Base-by-base conservation (phyloP, 2,113 vertebrate species). In the Eulemur rufifrons region DNA sequence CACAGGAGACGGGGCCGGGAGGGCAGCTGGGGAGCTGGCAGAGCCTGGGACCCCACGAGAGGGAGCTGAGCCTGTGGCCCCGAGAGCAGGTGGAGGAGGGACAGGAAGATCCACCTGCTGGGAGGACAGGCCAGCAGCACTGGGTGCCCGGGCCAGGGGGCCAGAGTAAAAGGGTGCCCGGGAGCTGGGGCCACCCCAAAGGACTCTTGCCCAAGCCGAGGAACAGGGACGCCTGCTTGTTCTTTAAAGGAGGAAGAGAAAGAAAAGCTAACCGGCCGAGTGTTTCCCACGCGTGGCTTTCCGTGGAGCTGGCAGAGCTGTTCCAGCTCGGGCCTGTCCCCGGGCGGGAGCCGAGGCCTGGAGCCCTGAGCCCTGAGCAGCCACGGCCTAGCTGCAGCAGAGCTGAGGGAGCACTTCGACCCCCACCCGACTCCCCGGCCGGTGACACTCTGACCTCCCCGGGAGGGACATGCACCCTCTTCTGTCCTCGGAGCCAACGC, bases 1-100 rank as follows among this genome's bases (percentile, higher is more conserved):
- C 59, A 14, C 11, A 0, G 2, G 81, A 47, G 10, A 21, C 6
- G 0, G 66, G 71, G 45, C 6, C 1, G 6, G 10, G 14, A 1
- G 32, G 8, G 27, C 1, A 4, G 21, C 29, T 12, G 47, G 66
- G 29, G 9, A 21, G 12, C 10, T 2, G 11, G 29, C 3, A 14
- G 32, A 34, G n/a, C 66, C 66, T 3, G 1, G 25, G 68, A 64
- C n/a, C n/a, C 56, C n/a, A 0, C 5, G 11, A 2, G 17, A 21
- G 66, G 37, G 47, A 18, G 69, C 25, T 37, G 50, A 21, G 50
- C 29, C 78, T 61, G 6, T 3, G 1, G 63, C 29, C n/a, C 27
- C 9, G n/a, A 25, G 37, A 9, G 54, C 8, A 66, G 14, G 5
- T 2, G 52, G 27, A 8, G 34, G 20, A 1, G 1, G 1, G 39